phyloP scores from a whole-genome alignment of 2,113 vertebrate species.

The Limnothrissa miodon region DNA sequence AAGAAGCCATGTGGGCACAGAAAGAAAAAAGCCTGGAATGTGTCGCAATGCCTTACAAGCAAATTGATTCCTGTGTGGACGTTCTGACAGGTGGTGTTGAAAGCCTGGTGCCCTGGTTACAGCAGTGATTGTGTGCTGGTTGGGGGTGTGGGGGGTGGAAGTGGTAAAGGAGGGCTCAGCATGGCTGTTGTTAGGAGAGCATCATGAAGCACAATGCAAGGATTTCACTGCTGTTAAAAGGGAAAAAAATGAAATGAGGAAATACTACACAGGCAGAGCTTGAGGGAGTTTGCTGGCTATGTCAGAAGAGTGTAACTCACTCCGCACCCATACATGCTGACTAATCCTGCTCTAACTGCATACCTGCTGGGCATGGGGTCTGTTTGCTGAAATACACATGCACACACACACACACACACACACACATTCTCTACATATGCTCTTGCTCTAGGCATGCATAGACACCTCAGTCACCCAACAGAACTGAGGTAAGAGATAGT shows the following conservation, averaged over 20 bases:
- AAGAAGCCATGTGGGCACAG: neutral
- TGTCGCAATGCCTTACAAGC: neutral
- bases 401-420: neutral
- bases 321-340: conserved; percentile 38
- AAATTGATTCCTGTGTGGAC: neutral
- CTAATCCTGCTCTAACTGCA: conserved; percentile 51
- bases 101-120: neutral
- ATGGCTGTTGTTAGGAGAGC: conserved; percentile 28
- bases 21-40: neutral
- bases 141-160: too few species aligned
- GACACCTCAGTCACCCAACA: neutral
- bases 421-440: neutral
- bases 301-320: conserved; percentile 32
- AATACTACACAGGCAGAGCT: conserved; percentile 9
- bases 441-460: neutral
- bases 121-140: neutral
- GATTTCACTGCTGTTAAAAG: conserved; percentile 29
- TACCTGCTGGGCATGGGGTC: conserved; percentile 38
- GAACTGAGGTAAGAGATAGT: neutral
- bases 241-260: neutral
- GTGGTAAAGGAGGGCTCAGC: neutral
- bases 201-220: conserved; percentile 39
- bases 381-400: conserved; percentile 14
- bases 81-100: neutral
- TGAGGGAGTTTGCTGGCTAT: conserved; percentile 9